Conservation (phyloP, 2,113 vertebrate genomes). For the Nymphicus hollandicus region DNA sequence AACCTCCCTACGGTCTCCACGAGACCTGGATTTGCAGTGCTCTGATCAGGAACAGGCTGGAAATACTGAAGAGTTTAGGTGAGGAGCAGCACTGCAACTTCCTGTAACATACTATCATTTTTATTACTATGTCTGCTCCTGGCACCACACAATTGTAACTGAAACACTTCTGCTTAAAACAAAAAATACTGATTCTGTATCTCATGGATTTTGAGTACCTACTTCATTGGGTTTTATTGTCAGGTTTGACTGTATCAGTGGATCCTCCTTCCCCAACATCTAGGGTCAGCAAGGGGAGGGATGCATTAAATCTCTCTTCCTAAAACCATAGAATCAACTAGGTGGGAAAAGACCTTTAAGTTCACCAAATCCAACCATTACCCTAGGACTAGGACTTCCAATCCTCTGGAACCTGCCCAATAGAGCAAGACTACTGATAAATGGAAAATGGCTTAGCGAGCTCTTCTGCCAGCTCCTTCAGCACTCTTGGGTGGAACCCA, state of each 20-base stretch:
- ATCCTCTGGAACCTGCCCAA: not conserved
- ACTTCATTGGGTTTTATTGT: not conserved
- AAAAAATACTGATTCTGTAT: not conserved
- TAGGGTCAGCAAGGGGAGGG: not conserved
- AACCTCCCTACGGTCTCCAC: not conserved
- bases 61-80: not conserved
- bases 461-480: not conserved
- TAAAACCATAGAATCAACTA: not conserved
- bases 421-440: not conserved
- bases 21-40: not conserved
- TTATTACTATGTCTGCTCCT: not conserved
- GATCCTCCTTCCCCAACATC: not conserved
- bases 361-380: not conserved
- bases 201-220: not conserved
- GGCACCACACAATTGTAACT: not conserved
- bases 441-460: not conserved
- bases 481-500: not conserved
- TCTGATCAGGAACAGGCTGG: not conserved
- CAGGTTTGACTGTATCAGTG: not conserved
- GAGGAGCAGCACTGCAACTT: not conserved
- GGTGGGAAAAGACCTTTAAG: not conserved
- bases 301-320: not conserved
- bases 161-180: not conserved
- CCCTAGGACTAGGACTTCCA: not conserved
- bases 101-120: fast-evolving